These are phyloP conservation scores for Sphenopsis melanotis DNA, from an alignment of 2,797 vertebrate genomes.

Conservation along the genomic window DNA sequence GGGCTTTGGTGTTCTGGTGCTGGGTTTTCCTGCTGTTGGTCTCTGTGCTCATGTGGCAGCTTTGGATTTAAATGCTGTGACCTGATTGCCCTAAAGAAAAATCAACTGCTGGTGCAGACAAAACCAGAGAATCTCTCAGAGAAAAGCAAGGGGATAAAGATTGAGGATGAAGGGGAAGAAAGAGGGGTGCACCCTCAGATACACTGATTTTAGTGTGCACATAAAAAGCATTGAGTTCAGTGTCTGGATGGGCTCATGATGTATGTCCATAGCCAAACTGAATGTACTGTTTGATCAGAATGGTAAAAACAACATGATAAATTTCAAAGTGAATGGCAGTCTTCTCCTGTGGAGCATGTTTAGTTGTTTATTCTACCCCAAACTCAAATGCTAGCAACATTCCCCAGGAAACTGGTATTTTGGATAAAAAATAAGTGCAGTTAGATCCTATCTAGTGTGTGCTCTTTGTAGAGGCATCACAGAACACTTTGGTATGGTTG, in stretches of 20 bases:
- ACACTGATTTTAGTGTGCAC: not conserved
- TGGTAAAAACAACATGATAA: not conserved
- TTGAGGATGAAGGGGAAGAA: not conserved
- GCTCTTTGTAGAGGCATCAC: not conserved
- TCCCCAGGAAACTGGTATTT: not conserved
- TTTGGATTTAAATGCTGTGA: not conserved
- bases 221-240: not conserved
- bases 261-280: not conserved
- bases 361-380: not conserved
- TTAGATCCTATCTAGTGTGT: not conserved
- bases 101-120: not conserved
- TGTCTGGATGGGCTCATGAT: not conserved
- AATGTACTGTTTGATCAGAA: not conserved
- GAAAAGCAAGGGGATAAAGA: not conserved
- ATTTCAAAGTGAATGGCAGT: not conserved
- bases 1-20: not conserved
- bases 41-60: not conserved
- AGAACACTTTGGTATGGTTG: not conserved
- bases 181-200: not conserved
- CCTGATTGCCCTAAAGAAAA: not conserved
- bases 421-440: not conserved
- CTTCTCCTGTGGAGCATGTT: not conserved
- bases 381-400: accelerated
- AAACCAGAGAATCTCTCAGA: not conserved
- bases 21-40: not conserved